Evolutionary conservation across 2,888 invertebrate species (phyloP).

Genomic region (Machimus atricapillus): DNA sequence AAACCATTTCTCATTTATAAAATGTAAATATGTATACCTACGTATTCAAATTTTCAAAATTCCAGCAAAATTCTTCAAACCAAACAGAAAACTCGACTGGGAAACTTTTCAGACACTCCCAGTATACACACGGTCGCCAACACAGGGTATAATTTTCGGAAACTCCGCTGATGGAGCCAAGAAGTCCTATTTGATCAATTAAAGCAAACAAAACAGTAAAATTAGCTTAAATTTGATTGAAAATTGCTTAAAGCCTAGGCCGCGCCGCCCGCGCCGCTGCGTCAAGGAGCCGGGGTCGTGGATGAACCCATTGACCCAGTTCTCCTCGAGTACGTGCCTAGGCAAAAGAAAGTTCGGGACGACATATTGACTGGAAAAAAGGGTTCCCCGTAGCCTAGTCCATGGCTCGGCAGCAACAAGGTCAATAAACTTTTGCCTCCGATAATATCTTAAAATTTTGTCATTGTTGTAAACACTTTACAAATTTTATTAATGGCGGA

Average conservation of each 20-base stretch:
- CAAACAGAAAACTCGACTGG: not conserved
- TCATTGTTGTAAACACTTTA: slow-evolving; percentile 40
- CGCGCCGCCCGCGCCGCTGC: not conserved
- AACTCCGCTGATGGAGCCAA: not conserved
- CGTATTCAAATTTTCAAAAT: not conserved
- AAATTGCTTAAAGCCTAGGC: slow-evolving; percentile 23
- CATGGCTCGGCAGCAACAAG: not conserved
- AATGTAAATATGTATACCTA: not conserved
- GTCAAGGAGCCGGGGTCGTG: not conserved
- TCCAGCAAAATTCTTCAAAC: not conserved
- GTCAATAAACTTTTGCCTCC: slow-evolving; percentile 35
- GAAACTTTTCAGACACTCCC: not conserved
- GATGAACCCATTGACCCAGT: slow-evolving; percentile 22
- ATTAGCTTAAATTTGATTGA: slow-evolving; percentile 34
- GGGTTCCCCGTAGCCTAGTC: slow-evolving; percentile 9
- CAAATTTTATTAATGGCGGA: slow-evolving; percentile 37
- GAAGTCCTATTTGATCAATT: slow-evolving; percentile 26
- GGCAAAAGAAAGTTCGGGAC: slow-evolving; percentile 8
- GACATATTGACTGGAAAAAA: slow-evolving; percentile 38
- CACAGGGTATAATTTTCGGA: not conserved
- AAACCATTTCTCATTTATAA: not conserved
- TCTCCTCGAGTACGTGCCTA: slow-evolving; percentile 12
- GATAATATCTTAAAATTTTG: slow-evolving; percentile 41
- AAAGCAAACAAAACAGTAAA: slow-evolving; percentile 11
- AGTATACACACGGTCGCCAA: not conserved